phyloP scores from a whole-genome alignment of 2,797 vertebrate species.

The Rhabdomys pumilio region DNA sequence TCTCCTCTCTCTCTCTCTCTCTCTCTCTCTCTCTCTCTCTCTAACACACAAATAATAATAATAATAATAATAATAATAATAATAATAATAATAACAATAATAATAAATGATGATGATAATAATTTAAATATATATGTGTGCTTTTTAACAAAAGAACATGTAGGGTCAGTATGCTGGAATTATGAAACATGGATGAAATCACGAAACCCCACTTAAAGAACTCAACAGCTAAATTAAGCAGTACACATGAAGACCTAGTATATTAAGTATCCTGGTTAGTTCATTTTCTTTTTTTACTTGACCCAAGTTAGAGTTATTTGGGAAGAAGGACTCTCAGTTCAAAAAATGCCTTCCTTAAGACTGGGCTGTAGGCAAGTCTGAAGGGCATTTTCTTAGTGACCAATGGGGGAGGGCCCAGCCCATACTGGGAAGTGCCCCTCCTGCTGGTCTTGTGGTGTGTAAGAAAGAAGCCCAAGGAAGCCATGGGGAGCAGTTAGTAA shows the following conservation, averaged over 20 bases:
- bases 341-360: neutral
- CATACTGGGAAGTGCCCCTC: neutral
- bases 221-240: neutral
- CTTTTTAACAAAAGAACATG: neutral
- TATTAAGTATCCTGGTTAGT: neutral
- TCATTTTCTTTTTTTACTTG: neutral
- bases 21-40: neutral
- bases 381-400: neutral
- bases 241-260: neutral
- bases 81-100: neutral
- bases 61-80: neutral
- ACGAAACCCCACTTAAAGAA: conserved; percentile 3
- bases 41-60: neutral
- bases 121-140: neutral
- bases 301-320: neutral
- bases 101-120: neutral
- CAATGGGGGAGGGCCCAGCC: neutral
- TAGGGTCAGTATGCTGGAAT: neutral
- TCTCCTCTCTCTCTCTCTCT: neutral
- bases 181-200: neutral
- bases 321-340: neutral
- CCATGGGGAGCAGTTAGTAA: neutral
- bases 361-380: neutral
- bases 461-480: neutral
- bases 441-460: neutral